These are phyloP conservation scores for Monarcha castaneiventris DNA, from an alignment of 2,113 vertebrate genomes.

Conservation along the genomic window DNA sequence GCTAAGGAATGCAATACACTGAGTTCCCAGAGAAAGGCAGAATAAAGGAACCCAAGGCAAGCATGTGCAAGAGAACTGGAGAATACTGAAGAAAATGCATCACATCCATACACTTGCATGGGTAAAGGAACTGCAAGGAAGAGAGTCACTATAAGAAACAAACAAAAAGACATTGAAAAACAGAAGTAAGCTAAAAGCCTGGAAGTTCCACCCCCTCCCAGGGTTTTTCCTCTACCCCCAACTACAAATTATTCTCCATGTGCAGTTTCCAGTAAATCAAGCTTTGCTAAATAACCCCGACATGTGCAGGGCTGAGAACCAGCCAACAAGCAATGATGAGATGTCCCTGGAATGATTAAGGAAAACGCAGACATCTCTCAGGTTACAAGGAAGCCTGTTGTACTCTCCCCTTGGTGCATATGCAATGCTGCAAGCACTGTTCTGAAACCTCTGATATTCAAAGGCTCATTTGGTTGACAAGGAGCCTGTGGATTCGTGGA, in stretches of 20 bases:
- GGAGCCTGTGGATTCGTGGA: conserved; percentile 52
- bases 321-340: conserved; percentile 63
- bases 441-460: conserved; percentile 59
- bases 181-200: background rate
- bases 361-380: conserved; percentile 52
- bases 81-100: background rate
- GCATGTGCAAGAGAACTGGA: background rate
- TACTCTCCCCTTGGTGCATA: conserved; percentile 38
- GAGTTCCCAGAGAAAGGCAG: background rate
- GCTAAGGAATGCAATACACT: background rate
- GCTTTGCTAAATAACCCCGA: conserved; percentile 51
- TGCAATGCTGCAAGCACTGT: conserved; percentile 17
- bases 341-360: conserved; percentile 64
- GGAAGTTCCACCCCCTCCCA: background rate
- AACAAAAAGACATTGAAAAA: background rate
- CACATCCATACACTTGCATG: background rate
- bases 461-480: conserved; percentile 67
- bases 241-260: conserved; percentile 27
- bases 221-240: conserved; percentile 20
- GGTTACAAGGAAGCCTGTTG: conserved; percentile 44
- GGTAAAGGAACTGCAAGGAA: background rate
- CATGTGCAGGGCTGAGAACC: conserved; percentile 48
- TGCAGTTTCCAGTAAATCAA: conserved; percentile 11
- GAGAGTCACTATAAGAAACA: background rate
- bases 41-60: background rate